These are phyloP conservation scores for Clupea harengus DNA, from an alignment of 2,113 vertebrate genomes.

Conservation along the genomic window DNA sequence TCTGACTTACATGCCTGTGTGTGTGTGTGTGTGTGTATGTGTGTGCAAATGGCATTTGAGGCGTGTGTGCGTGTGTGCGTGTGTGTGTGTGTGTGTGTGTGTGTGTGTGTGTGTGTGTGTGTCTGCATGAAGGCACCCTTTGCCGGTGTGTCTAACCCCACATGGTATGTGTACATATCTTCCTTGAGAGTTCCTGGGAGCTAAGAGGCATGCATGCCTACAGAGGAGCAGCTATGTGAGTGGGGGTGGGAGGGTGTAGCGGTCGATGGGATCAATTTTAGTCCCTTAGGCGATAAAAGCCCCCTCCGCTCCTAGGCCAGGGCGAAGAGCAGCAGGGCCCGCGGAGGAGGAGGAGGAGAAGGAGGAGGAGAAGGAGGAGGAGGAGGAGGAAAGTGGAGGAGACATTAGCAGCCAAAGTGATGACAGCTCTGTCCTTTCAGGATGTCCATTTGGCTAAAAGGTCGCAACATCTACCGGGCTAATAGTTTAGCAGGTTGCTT, in stretches of 20 bases:
- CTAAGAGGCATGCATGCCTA: not conserved
- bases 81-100: not conserved
- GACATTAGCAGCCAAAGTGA: slow-evolving; percentile 45
- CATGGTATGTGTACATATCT: not conserved
- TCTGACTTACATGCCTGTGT: not conserved
- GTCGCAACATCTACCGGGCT: not conserved
- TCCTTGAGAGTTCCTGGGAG: not conserved
- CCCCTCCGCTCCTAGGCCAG: not conserved
- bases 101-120: slow-evolving; percentile 28
- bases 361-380: not conserved
- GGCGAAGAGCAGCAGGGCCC: slow-evolving; percentile 27
- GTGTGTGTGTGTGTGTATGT: not conserved
- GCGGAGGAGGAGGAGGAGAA: not conserved
- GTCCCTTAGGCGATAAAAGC: slow-evolving; percentile 62
- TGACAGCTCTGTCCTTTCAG: slow-evolving; percentile 57
- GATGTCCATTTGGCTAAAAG: slow-evolving; percentile 18
- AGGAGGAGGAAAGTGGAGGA: not conserved
- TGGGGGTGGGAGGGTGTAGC: slow-evolving; percentile 19
- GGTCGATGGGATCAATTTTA: slow-evolving; percentile 64
- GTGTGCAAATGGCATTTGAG: not conserved
- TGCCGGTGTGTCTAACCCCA: not conserved
- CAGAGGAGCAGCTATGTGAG: not conserved
- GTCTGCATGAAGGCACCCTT: slow-evolving; percentile 18
- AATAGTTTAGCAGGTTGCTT: not conserved
- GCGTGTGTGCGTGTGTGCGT: not conserved